Base-by-base conservation (phyloP, 2,113 vertebrate genomes). In the Chloroceryle aenea region DNA sequence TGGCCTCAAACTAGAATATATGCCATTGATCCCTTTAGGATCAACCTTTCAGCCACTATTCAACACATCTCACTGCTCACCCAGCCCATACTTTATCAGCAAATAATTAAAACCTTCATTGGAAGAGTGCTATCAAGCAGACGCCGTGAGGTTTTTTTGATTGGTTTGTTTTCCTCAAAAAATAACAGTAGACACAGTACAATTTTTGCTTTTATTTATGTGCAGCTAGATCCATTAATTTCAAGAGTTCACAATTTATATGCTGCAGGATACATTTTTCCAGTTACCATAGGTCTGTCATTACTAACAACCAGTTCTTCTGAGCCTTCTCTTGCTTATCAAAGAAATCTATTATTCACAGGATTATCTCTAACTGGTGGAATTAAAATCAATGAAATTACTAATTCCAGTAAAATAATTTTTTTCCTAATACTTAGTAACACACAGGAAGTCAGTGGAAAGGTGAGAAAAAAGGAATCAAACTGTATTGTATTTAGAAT, bases 101-200 rank as follows among this genome's bases (percentile, higher is more conserved):
- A 52, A 85, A 36, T 45, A 45, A 67, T 2, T 26, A 72, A 22
- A 85, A 29, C 61, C 40, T n/a, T 50, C 14, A 32, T 7, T 30
- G 36, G 16, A 82, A 73, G 10, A 47, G 12, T 53, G 53, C 7
- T 50, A 91, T 26, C 6, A 63, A 26, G 17, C 20, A 72, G 20
- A 53, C 2, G 34, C 15, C n/a, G 29, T 32, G 4, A 2, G 4
- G 3, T 1, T 36, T 68, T 68, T 32, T 17, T 59, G 17, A 6
- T 23, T 64, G 6, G 25, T 16, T 58, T 42, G 21, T 64, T 69
- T 64, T 59, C 48, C 55, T 71, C 14, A 67, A n/a, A 67, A 71
- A 79, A 30, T 26, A 55, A 36, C 13, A 62, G 20, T 32, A 45
- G 7, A 25, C 7, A 45, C 19, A 38, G 12, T 18, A 72, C 3